Percentiles rank a stretch among this genome's conserved stretches.
Evolutionary conservation across 2,888 invertebrate species (phyloP).

Genomic region (Sesia bembeciformis): DNA sequence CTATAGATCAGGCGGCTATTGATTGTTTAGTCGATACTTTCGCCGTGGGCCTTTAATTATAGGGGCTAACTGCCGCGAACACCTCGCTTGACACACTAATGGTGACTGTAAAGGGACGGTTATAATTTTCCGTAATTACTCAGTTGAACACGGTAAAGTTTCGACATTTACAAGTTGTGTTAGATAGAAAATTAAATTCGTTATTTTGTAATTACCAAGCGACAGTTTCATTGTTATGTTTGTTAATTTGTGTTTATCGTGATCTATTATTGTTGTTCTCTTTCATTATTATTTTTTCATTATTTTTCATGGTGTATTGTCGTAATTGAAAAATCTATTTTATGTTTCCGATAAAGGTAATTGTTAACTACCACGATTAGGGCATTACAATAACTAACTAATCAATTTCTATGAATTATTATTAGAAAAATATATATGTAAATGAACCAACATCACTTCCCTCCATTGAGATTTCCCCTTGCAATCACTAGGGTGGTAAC

Average conservation of each 20-base stretch:
- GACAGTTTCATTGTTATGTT: background rate
- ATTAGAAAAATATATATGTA: background rate
- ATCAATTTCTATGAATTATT: background rate
- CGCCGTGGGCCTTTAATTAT: conserved; percentile 59
- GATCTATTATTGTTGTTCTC: background rate
- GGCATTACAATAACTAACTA: background rate
- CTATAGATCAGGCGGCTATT: conserved; percentile 57
- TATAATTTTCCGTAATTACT: conserved; percentile 64
- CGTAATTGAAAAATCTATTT: too few relatives aligned
- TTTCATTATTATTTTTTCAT: background rate
- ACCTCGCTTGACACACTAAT: conserved; percentile 67
- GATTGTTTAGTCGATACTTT: conserved; percentile 69
- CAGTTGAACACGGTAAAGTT: conserved; percentile 51
- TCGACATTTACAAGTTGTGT: conserved; percentile 39
- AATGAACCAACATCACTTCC: too few relatives aligned
- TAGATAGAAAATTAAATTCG: conserved; percentile 25
- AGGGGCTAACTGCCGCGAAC: conserved; percentile 59
- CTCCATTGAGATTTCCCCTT: too few relatives aligned
- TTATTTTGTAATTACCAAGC: conserved; percentile 3
- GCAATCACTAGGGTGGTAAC: too few relatives aligned
- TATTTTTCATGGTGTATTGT: too few relatives aligned
- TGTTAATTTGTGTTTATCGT: conserved; percentile 2
- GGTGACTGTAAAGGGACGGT: conserved; percentile 38
- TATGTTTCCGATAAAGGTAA: too few relatives aligned
- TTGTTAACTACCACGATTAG: too few relatives aligned